phyloP scores from a whole-genome alignment of 2,113 vertebrate species.

The Hirundichthys speculiger region DNA sequence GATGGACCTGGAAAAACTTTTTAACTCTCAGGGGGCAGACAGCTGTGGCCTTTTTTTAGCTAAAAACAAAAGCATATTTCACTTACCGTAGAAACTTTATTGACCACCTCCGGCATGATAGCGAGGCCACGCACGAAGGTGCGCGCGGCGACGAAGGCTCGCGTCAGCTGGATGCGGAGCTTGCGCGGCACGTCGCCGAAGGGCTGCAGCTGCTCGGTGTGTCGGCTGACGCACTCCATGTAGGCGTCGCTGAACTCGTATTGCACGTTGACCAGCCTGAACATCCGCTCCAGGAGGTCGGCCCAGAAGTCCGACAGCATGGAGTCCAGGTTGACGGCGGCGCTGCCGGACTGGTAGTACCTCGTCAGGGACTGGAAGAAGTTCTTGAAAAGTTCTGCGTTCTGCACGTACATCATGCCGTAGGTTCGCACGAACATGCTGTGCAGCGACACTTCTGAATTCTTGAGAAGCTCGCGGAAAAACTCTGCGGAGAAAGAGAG shows the following conservation, averaged over 20 bases:
- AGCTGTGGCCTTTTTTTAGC: background rate
- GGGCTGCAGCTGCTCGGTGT: slow-evolving; percentile 94
- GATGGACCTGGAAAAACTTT: background rate
- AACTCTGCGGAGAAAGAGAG: slow-evolving; percentile 85
- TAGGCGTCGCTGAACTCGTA: slow-evolving; percentile 92
- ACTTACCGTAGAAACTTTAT: slow-evolving; percentile 87
- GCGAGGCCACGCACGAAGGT: slow-evolving; percentile 91
- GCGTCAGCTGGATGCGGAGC: slow-evolving; percentile 90
- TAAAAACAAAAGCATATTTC: background rate
- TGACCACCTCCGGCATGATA: slow-evolving; percentile 87
- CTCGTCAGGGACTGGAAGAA: slow-evolving; percentile 89
- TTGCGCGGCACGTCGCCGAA: slow-evolving; percentile 96
- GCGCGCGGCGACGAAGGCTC: slow-evolving; percentile 91
- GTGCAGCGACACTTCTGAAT: slow-evolving; percentile 90
- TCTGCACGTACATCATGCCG: slow-evolving; percentile 93
- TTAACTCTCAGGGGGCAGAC: background rate
- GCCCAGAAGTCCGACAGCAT: slow-evolving; percentile 98
- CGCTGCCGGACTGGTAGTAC: slow-evolving; percentile 86
- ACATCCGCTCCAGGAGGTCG: slow-evolving; percentile 95
- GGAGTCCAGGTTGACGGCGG: slow-evolving; percentile 90
- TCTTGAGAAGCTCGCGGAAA: slow-evolving; percentile 94
- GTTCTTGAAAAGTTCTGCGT: slow-evolving; percentile 93
- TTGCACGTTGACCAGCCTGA: slow-evolving; percentile 94
- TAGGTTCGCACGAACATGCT: slow-evolving; percentile 96
- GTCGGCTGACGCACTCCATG: slow-evolving; percentile 94